Conservation (phyloP, 2,888 invertebrate genomes). For the Drosophila merina region DNA sequence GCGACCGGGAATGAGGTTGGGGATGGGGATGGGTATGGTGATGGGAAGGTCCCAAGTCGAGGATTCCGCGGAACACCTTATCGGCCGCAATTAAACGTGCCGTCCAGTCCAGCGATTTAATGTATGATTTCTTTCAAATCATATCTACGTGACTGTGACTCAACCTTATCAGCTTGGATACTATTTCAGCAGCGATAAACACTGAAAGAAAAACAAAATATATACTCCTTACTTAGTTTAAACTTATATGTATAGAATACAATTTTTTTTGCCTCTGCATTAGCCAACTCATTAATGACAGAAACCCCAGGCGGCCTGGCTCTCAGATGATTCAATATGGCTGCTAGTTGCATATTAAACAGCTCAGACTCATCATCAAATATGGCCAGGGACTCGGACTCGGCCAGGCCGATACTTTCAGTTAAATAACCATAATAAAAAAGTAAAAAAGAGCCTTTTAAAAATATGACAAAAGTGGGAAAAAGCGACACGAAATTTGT, state of each 20-base stretch:
- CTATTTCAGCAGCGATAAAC: background rate
- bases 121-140: slow-evolving; percentile 74
- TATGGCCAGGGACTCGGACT: slow-evolving; percentile 29
- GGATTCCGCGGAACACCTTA: slow-evolving; percentile 73
- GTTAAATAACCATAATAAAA: slow-evolving; percentile 53
- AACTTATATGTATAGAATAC: background rate
- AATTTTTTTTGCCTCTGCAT: slow-evolving; percentile 1
- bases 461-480: background rate
- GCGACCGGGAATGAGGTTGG: slow-evolving; percentile 51
- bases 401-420: slow-evolving; percentile 19
- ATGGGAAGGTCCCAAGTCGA: background rate
- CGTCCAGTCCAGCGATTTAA: slow-evolving; percentile 58
- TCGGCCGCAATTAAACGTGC: slow-evolving; percentile 73
- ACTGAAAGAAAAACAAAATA: background rate
- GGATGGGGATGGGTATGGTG: background rate
- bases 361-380: slow-evolving; percentile 35
- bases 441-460: slow-evolving; percentile 3
- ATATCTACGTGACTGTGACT: slow-evolving; percentile 75
- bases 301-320: slow-evolving; percentile 36
- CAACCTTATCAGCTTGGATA: slow-evolving; percentile 53
- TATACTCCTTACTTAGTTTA: background rate
- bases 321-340: slow-evolving; percentile 74
- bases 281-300: slow-evolving; percentile 41
- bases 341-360: slow-evolving; percentile 66
- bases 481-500: slow-evolving; percentile 33